Evolutionary conservation across 1,140 invertebrate genomes (phyloP).

Genomic region (Leptopilina boulardi): DNA sequence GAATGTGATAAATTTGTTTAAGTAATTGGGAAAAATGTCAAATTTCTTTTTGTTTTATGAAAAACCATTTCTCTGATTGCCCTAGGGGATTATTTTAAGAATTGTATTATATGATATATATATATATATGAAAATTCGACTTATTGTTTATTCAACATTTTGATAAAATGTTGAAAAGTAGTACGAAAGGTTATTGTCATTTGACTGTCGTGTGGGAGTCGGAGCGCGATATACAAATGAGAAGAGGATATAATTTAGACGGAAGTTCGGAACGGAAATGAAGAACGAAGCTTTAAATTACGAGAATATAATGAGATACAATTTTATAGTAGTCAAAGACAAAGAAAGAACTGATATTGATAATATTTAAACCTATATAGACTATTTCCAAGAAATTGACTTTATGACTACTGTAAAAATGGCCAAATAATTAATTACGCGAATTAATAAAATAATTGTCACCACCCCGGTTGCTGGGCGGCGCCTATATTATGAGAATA

Average conservation of each 20-base stretch:
- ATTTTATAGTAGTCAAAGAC: slow-evolving; percentile 65
- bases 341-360: slow-evolving; percentile 66
- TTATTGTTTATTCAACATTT: background rate
- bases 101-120: background rate
- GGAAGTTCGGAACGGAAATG: slow-evolving; percentile 62
- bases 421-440: slow-evolving; percentile 75
- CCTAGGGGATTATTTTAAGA: background rate
- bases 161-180: background rate
- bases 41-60: background rate
- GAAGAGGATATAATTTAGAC: slow-evolving; percentile 38
- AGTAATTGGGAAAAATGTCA: background rate
- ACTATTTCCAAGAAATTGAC: slow-evolving; percentile 59
- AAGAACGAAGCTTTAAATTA: slow-evolving; percentile 76
- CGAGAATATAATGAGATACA: slow-evolving; percentile 65
- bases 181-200: background rate
- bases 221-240: slow-evolving; percentile 16
- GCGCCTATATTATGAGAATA: slow-evolving; percentile 74
- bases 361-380: slow-evolving; percentile 60
- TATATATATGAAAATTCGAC: background rate
- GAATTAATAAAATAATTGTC: slow-evolving; percentile 67
- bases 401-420: slow-evolving; percentile 76
- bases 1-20: slow-evolving; percentile 22
- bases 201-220: slow-evolving; percentile 14
- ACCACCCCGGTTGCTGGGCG: slow-evolving; percentile 60
- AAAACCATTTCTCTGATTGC: slow-evolving; percentile 9